Base-by-base conservation (phyloP, 2,797 vertebrate species). In the Fistularia commersonii region DNA sequence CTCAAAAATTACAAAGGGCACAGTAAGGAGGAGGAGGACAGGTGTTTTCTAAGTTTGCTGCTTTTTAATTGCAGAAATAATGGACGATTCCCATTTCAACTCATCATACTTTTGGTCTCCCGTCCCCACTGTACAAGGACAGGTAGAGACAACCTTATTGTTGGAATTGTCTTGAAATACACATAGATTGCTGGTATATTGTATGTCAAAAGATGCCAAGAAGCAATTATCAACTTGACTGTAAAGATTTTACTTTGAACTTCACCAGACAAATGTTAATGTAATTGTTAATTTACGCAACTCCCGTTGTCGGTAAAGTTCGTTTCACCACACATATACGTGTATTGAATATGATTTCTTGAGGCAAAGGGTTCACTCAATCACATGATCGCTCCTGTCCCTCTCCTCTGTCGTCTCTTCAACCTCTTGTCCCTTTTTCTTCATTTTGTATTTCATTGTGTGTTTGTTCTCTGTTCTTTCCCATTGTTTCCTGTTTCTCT, bases 11-110 rank as follows among this genome's bases (percentile, higher is more conserved):
- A 10, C 23, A 32, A 11, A 46, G 32, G 54, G 13, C 52, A 48
- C 32, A 69, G 35, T 52, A 11, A 61, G 42, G n/a, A 47, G 48
- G 48, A 70, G 51, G 58, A 60, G 75, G 78, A 48, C 81, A 64
- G 84, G 76, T 86, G 77, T 86, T 83, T 88, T 89, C 85, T 86
- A 89, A 88, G 82, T 87, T 78, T 90, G 87, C 88, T 90, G 87
- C 87, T 90, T 91, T 89, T 87, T 80, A 90, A 88, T 90, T 91
- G 70, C 89, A 91, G 90, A 91, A 90, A 91, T 94, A 93, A 98
- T 98, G 96, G 96, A 98, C 93, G 96, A 98, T 91, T 97, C 96
- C 93, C 95, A 97, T 90, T 98, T 98, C 92, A 98, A 96, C 93
- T 96, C 95, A 87, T 95, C 96, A 63, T 98, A 98, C 93, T 98